Base-by-base conservation (phyloP, 2,888 invertebrate species). In the Drosophila meridiana region DNA sequence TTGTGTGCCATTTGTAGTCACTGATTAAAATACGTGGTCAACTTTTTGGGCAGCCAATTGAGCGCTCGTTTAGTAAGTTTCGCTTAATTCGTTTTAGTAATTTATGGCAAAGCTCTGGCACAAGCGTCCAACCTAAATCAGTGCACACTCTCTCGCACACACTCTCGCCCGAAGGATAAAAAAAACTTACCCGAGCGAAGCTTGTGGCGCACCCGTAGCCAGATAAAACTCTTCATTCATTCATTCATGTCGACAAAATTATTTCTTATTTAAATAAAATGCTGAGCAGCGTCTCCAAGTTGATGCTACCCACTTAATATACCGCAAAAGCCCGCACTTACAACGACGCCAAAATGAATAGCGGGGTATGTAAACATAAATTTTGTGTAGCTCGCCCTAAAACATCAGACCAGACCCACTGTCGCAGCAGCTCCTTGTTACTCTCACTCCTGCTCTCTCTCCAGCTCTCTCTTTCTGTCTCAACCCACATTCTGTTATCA, bases 231-330 rank as follows among this genome's bases (percentile, higher is more conserved):
- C 87, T 90, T 87, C 90, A 90, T 90, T 90, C 82, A 90, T 87
- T 87, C 87, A 90, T 87, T 87, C 87, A 90, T 87, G 90, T 88
- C 90, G 86, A 87, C 86, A 85, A 90, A 90, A 90, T 87, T 89
- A 87, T 87, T 87, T 90, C 88, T 90, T 89, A 87, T 90, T 90
- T 87, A 87, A 87, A 87, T 87, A 90, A 90, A 90, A 90, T 87
- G 83, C 82, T 78, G 76, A 74, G 73, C 73, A 50, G 68, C 61
- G 58, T 80, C 80, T 85, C 71, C 53, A 67, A 72, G 74, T 77
- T 80, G 89, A 80, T 82, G 87, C 89, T 88, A 82, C 83, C 85
- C 84, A 84, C 84, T 84, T 84, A 84, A 84, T 87, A 86, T 81
- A 90, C 90, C 90, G 82, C 90, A 86, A 89, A 87, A 90, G 74